A percentile compares a stretch with the other conserved stretches of the same genome.
Conservation (phyloP, 37 sponge, comb jelly and placozoan species). For the Theonella swinhoei region DNA sequence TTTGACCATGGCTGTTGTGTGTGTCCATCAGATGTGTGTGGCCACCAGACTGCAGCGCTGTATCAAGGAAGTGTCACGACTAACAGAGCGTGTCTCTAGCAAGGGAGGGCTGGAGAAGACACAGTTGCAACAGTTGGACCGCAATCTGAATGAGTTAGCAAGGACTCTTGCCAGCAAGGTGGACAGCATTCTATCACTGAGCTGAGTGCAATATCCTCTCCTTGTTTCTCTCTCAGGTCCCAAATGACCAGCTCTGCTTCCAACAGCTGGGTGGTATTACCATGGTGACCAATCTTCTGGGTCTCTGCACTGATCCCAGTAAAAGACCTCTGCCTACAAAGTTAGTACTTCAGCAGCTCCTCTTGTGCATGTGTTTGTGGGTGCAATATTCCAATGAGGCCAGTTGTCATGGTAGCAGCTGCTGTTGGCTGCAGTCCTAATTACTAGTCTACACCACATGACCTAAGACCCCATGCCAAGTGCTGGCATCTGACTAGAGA, state of each 20-base stretch:
- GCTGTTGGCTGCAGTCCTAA: not conserved
- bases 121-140: constrained; percentile 42
- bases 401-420: not conserved
- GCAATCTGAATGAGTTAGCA: constrained; percentile 50
- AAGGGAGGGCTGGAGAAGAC: not conserved
- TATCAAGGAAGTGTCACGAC: constrained; percentile 46
- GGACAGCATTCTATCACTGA: too few species aligned
- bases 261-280: constrained; percentile 68
- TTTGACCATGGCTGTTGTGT: too few species aligned
- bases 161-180: constrained; percentile 30
- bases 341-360: constrained; percentile 18
- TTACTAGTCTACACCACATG: not conserved
- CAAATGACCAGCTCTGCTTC: constrained; percentile 46
- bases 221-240: not conserved
- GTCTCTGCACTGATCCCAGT: not conserved
- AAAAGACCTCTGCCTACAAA: constrained; percentile 16
- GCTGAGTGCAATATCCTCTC: too few species aligned
- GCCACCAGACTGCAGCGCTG: constrained; percentile 49
- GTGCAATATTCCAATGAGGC: not conserved
- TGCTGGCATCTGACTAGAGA: too few species aligned
- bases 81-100: constrained; percentile 22
- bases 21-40: too few species aligned
- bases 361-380: not conserved
- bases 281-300: constrained; percentile 28
- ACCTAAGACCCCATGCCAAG: not conserved